Percentiles rank a stretch among this genome's conserved stretches.
Evolutionary conservation across 2,113 vertebrate genomes (phyloP).

Genomic region (Platichthys flesus): DNA sequence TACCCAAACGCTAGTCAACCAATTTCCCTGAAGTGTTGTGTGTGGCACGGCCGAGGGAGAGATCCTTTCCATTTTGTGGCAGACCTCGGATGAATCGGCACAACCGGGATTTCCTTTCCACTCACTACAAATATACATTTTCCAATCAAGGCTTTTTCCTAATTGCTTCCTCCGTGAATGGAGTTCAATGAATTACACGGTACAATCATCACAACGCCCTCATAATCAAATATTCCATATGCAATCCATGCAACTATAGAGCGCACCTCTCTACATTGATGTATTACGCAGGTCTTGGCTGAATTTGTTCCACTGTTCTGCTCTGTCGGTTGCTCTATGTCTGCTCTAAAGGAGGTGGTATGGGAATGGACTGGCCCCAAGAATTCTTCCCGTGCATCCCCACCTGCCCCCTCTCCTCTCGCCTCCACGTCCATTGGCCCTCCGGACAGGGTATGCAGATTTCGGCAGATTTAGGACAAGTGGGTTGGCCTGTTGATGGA

Average conservation of each 20-base stretch:
- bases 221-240: not conserved
- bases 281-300: not conserved
- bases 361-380: constrained; percentile 33
- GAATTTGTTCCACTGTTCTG: not conserved
- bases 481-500: constrained; percentile 65
- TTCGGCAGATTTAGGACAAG: constrained; percentile 53
- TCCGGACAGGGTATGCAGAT: constrained; percentile 44
- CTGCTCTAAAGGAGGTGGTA: constrained; percentile 23
- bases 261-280: not conserved
- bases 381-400: constrained; percentile 29
- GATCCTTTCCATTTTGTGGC: too few species aligned
- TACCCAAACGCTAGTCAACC: too few species aligned
- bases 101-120: too few species aligned
- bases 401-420: not conserved
- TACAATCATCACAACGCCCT: not conserved
- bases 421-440: constrained; percentile 30
- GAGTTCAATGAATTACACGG: not conserved
- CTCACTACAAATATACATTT: too few species aligned
- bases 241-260: too few species aligned
- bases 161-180: too few species aligned
- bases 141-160: too few species aligned
- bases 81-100: too few species aligned
- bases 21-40: too few species aligned
- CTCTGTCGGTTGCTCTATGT: constrained; percentile 7
- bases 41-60: too few species aligned